Conservation (phyloP, 2,888 invertebrate species). For the Meliscaeva auricollis region DNA sequence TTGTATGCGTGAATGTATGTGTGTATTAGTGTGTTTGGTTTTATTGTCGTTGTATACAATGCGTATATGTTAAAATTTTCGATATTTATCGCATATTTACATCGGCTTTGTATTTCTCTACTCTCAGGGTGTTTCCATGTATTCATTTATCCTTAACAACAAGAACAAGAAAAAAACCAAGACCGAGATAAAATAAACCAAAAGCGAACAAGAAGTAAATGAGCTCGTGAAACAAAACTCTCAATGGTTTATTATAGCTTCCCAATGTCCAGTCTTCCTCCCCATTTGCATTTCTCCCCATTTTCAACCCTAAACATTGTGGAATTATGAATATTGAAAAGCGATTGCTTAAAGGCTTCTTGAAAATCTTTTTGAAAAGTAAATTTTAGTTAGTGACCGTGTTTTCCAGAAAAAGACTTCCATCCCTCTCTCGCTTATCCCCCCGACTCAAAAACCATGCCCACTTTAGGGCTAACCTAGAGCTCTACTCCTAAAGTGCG, state of each 20-base stretch:
- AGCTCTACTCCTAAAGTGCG: constrained; percentile 8
- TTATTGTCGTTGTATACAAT: constrained; percentile 46
- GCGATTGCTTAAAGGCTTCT: constrained; percentile 64
- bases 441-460: constrained; percentile 1
- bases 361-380: constrained; percentile 37
- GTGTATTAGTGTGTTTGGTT: constrained; percentile 22
- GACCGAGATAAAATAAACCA: constrained; percentile 32
- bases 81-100: constrained; percentile 74
- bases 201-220: constrained; percentile 55
- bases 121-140: constrained; percentile 56
- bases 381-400: constrained; percentile 64
- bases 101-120: constrained; percentile 62
- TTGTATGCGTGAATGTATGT: constrained; percentile 25
- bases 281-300: background rate
- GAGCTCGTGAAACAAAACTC: constrained; percentile 47
- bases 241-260: constrained; percentile 15
- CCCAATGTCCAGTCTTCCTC: background rate
- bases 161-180: constrained; percentile 39
- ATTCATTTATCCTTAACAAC: constrained; percentile 58
- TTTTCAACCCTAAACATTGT: constrained; percentile 5
- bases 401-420: constrained; percentile 35
- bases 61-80: constrained; percentile 68
- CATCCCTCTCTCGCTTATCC: background rate
- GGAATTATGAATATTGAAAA: constrained; percentile 72
- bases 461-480: constrained; percentile 33